These are phyloP conservation scores for Anneissia japonica DNA, from an alignment of 35 echinoderm and acorn worm species.

Conservation along the genomic window DNA sequence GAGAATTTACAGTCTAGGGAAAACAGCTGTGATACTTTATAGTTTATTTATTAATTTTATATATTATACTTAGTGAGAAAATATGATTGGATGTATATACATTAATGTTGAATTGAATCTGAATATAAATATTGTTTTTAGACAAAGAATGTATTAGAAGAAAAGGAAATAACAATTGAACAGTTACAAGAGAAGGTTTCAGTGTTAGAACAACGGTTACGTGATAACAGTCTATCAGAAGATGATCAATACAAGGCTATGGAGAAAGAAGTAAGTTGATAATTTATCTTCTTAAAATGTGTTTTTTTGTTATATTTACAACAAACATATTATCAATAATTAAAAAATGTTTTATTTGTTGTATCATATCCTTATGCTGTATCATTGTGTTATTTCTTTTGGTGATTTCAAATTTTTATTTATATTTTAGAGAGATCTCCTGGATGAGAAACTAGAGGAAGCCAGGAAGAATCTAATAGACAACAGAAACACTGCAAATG, in stretches of 20 bases:
- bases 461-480: constrained; percentile 59
- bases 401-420: too few species aligned
- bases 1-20: too few species aligned
- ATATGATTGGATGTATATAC: background rate
- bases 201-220: constrained; percentile 81
- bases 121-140: too few species aligned
- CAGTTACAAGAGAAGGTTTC: constrained; percentile 75
- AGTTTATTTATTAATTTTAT: too few species aligned
- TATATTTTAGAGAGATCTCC: constrained; percentile 59
- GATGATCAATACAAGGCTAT: constrained; percentile 78
- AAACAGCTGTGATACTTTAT: too few species aligned
- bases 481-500: constrained; percentile 44
- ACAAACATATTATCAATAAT: too few species aligned
- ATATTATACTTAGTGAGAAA: too few species aligned
- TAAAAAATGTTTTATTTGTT: too few species aligned
- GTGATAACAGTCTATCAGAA: constrained; percentile 67
- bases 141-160: constrained; percentile 48
- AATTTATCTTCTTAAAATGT: background rate
- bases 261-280: constrained; percentile 55
- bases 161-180: constrained; percentile 50
- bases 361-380: too few species aligned
- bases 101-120: background rate
- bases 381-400: too few species aligned
- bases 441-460: constrained; percentile 77
- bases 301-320: background rate